Percentiles rank a stretch among this genome's conserved stretches.
phyloP scores from a whole-genome alignment of 2,888 invertebrate species.

The Folsomia candida region DNA sequence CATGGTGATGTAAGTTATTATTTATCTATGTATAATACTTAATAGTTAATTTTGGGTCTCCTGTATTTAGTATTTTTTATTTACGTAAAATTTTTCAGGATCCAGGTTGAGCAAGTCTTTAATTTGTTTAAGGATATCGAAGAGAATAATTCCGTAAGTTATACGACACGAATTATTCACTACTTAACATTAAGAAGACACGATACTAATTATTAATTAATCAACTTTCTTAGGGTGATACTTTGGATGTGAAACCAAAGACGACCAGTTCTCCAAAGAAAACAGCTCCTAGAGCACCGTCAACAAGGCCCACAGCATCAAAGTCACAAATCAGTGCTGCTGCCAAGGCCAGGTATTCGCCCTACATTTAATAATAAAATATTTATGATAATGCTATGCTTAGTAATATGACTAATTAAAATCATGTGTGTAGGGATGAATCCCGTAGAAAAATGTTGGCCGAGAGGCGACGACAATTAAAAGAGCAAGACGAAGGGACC shows the following conservation, averaged over 20 bases:
- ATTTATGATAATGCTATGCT: no score
- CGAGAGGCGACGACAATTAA: conserved; percentile 65
- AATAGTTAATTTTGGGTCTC: no score
- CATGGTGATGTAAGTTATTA: conserved; percentile 91
- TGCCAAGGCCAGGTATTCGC: conserved; percentile 35
- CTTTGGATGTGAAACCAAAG: not conserved
- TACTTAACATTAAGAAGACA: no score
- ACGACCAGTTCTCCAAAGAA: conserved; percentile 9
- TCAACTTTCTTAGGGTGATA: not conserved
- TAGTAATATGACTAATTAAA: not conserved
- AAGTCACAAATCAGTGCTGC: conserved; percentile 30
- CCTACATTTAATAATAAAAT: not conserved
- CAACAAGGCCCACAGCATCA: conserved; percentile 8
- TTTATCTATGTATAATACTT: no score
- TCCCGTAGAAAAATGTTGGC: conserved; percentile 79
- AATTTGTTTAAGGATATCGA: conserved; percentile 43
- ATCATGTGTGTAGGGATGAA: conserved; percentile 54
- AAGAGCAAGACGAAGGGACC: conserved; percentile 37
- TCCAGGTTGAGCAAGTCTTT: conserved; percentile 85
- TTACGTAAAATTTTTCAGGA: no score
- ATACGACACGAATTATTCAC: not conserved
- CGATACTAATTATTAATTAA: not conserved
- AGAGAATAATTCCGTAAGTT: conserved; percentile 15
- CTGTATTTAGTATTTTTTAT: no score
- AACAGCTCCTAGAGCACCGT: not conserved